Evolutionary conservation across 2,888 invertebrate species (phyloP).

Genomic region (Hemaris fuciformis): DNA sequence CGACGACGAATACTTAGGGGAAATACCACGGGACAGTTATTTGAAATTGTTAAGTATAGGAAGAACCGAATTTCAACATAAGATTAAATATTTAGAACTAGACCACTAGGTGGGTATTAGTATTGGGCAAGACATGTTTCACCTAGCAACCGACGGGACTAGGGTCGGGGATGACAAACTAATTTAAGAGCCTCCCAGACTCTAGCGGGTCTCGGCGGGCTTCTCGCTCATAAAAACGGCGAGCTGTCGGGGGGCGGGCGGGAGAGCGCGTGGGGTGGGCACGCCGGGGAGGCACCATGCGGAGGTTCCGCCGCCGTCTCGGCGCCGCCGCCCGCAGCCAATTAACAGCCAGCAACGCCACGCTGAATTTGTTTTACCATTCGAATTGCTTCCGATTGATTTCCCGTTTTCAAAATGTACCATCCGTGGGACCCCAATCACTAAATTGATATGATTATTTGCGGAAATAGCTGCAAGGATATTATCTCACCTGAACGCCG

Average conservation of each 20-base stretch:
- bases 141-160: slow-evolving; percentile 51
- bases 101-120: not conserved
- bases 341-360: slow-evolving; percentile 77
- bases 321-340: slow-evolving; percentile 81
- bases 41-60: not conserved
- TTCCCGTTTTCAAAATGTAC: slow-evolving; percentile 59
- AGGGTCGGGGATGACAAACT: slow-evolving; percentile 57
- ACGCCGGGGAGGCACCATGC: slow-evolving; percentile 68
- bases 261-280: slow-evolving; percentile 61
- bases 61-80: not conserved
- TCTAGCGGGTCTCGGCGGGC: slow-evolving; percentile 64
- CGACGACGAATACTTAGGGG: not conserved
- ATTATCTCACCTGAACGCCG: not conserved
- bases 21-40: not conserved
- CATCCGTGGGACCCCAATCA: slow-evolving; percentile 37
- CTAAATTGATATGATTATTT: slow-evolving; percentile 22
- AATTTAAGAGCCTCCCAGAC: slow-evolving; percentile 71
- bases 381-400: slow-evolving; percentile 78
- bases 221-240: slow-evolving; percentile 74
- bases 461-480: not conserved
- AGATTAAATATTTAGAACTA: not conserved
- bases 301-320: slow-evolving; percentile 80
- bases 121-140: slow-evolving; percentile 20
- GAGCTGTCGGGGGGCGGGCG: slow-evolving; percentile 60
- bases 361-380: slow-evolving; percentile 76